phyloP scores from a whole-genome alignment of 2,797 vertebrate species.

The Salmo trutta region DNA sequence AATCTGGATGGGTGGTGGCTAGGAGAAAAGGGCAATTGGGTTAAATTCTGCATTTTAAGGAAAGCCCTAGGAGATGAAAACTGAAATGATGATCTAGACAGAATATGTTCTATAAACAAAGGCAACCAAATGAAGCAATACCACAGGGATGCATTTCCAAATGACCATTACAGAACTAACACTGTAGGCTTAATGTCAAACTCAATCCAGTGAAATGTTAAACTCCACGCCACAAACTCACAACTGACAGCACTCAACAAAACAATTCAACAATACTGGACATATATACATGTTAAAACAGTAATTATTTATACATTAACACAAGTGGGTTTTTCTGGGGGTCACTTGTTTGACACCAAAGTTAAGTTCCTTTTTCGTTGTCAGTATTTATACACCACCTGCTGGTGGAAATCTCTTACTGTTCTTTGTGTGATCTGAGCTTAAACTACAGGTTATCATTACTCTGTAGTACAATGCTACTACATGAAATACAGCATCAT shows the following conservation, averaged over 20 bases:
- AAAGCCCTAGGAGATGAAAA: background rate
- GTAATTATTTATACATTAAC: background rate
- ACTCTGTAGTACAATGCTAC: no score
- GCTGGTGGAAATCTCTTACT: constrained; percentile 51
- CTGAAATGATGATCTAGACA: background rate
- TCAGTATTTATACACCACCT: constrained; percentile 61
- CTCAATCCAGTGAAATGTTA: background rate
- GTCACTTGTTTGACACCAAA: constrained; percentile 52
- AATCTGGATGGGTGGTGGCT: background rate
- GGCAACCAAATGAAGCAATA: no score
- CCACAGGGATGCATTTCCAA: no score
- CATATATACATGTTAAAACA: no score
- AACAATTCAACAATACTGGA: no score
- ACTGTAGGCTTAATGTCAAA: background rate
- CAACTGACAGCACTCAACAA: no score
- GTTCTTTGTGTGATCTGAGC: constrained; percentile 4
- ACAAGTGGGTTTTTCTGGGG: constrained; percentile 19
- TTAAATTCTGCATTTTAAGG: background rate
- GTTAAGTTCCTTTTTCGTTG: constrained; percentile 16
- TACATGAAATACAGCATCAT: no score
- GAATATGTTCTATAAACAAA: background rate
- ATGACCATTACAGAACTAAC: background rate
- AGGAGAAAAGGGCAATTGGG: background rate
- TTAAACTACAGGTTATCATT: background rate
- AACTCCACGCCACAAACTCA: no score